Evolutionary conservation across 2,797 vertebrate species (phyloP), one percentile per base, ranked within the genome.

Genomic region (Oophaga sylvatica): DNA sequence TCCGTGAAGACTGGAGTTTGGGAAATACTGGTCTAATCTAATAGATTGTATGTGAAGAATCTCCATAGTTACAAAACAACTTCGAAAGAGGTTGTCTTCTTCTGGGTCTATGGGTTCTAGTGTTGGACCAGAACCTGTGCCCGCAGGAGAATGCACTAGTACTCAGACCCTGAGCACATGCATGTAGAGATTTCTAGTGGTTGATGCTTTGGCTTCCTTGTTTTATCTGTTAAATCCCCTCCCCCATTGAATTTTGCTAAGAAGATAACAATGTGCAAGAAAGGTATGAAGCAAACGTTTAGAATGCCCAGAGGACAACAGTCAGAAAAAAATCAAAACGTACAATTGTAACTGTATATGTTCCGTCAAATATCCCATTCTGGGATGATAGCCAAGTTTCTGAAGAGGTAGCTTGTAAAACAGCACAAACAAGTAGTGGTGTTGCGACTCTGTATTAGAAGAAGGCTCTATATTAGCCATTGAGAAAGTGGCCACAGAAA

Each of bases 271-370:
- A 53, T 13, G 45, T 53, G 13, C 17, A 53, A 60, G 65, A 82
- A 67, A 82, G 81, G 81, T 82, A 82, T 70, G 35, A 57, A 70
- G n/a, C 62, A 31, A 31, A 79, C 26, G 29, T 70, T 70, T 4
- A 68, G 13, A 81, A 67, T 68, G 67, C 63, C 63, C 65, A 57
- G 63, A 31, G 48, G 63, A 35, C 48, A 70, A 70, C 26, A 53
- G 63, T 57, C 63, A 70, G 26, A 81, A 11, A 48, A 41, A 68
- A 13, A 41, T 70, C 26, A 79, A 60, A 60, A 79, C 13, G 26
- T 20, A 31, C 53, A 59, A 79, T 60, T 79, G 77, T 70, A 70
- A 70, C 62, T 63, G 80, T 81, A 81, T 65, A 81, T 26, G 26
- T 65, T 45, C n/a, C 57, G 81, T 57, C 41, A 70, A 11, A 70